These are phyloP conservation scores for Henicopernis longicauda DNA, from an alignment of 2,113 vertebrate species.

Conservation along the genomic window DNA sequence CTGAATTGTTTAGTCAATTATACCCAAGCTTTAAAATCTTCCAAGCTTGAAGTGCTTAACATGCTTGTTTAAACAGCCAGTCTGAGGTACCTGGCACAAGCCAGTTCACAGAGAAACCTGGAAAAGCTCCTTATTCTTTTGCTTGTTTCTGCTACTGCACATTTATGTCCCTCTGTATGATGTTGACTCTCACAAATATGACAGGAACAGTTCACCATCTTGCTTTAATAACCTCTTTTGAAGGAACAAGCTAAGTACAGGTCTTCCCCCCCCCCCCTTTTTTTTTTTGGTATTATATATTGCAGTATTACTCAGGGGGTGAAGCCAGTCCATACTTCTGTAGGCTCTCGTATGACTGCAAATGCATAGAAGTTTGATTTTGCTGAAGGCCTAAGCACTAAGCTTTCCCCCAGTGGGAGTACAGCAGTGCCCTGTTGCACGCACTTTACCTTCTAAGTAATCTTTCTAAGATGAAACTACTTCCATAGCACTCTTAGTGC, in stretches of 20 bases:
- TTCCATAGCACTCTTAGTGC: neutral
- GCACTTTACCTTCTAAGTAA: neutral
- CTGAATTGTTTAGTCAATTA: neutral
- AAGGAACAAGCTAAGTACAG: neutral
- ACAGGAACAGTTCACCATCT: neutral
- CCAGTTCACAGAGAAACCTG: neutral
- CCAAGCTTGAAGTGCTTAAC: neutral
- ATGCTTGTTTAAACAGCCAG: neutral
- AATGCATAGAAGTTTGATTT: neutral
- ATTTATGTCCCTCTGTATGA: neutral
- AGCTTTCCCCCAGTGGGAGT: neutral
- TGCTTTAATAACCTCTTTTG: neutral
- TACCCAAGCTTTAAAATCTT: neutral
- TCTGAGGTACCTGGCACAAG: neutral
- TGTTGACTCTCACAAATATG: neutral
- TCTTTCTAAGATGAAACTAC: neutral
- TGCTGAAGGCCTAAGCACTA: neutral
- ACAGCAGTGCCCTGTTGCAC: neutral
- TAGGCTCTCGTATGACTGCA: neutral
- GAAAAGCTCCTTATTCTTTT: neutral
- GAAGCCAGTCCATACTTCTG: neutral
- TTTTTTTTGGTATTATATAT: neutral
- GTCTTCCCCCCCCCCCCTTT: fast-evolving
- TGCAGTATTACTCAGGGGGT: neutral
- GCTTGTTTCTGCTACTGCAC: neutral